phyloP scores from a whole-genome alignment of 2,797 vertebrate species.

The Scomberomorus guttatus region DNA sequence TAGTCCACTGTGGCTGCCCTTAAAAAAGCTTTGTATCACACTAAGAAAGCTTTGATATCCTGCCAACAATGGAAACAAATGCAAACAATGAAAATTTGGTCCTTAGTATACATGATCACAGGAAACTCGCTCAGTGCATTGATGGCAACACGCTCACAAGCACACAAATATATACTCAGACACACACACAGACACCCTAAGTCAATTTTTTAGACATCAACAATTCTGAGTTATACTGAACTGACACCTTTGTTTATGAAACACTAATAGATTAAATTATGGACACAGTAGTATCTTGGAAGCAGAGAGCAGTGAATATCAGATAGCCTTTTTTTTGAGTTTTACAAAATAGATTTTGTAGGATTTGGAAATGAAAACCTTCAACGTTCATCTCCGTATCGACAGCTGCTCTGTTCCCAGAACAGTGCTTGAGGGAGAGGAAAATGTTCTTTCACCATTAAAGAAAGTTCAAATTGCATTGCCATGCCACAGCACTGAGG shows the following conservation, averaged over 20 bases:
- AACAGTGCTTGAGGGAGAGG: slow-evolving; percentile 39
- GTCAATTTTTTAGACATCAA: not conserved
- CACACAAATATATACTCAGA: slow-evolving; percentile 14
- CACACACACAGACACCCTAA: not conserved
- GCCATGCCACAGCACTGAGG: slow-evolving; percentile 18
- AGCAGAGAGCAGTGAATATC: not conserved
- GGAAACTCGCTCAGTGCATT: slow-evolving; percentile 46
- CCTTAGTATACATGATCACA: slow-evolving; percentile 67
- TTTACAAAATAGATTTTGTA: slow-evolving; percentile 20
- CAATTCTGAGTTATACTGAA: not conserved
- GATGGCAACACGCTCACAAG: slow-evolving; percentile 29
- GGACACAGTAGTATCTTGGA: not conserved
- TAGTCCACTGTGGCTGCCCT: slow-evolving; percentile 57
- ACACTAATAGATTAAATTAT: not conserved
- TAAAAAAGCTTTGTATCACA: slow-evolving; percentile 34
- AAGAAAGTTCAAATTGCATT: slow-evolving; percentile 60
- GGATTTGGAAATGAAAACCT: slow-evolving; percentile 38
- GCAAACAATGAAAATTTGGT: slow-evolving; percentile 66
- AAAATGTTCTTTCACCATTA: slow-evolving; percentile 50
- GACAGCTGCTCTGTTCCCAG: slow-evolving; percentile 20
- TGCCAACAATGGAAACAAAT: too few species aligned
- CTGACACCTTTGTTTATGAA: slow-evolving; percentile 12
- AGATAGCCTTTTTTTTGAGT: not conserved
- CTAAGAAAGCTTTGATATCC: slow-evolving; percentile 67
- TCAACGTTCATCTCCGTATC: slow-evolving; percentile 47